Conservation (phyloP, 2,888 invertebrate species). For the Baronia brevicornis region DNA sequence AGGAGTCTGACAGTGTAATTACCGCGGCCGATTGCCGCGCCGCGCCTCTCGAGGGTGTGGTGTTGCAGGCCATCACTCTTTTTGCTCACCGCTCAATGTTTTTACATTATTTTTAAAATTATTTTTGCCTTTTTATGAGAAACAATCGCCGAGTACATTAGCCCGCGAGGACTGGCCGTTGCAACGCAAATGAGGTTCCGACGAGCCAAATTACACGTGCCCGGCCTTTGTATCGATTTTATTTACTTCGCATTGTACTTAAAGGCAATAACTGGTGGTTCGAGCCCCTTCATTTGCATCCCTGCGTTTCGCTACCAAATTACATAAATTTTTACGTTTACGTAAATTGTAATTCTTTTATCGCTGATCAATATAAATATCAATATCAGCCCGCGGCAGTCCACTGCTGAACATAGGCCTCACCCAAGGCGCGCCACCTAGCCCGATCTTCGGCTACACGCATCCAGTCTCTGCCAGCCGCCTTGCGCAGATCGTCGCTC, state of each 20-base stretch:
- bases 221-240: constrained; percentile 58
- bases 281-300: constrained; percentile 55
- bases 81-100: constrained; percentile 57
- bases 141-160: constrained; percentile 56
- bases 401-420: too few relatives aligned
- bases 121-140: constrained; percentile 63
- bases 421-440: too few relatives aligned
- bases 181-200: constrained; percentile 65
- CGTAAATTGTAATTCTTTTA: constrained; percentile 43
- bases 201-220: constrained; percentile 67
- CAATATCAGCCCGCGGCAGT: too few relatives aligned
- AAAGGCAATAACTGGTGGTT: constrained; percentile 66
- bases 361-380: too few relatives aligned
- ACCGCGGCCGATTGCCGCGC: constrained; percentile 51
- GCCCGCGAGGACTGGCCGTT: constrained; percentile 48
- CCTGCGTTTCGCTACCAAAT: constrained; percentile 50
- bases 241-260: constrained; percentile 73
- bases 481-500: too few relatives aligned
- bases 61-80: constrained; percentile 58
- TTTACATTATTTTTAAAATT: constrained; percentile 61
- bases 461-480: too few relatives aligned
- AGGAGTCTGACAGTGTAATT: constrained; percentile 62
- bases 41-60: constrained; percentile 52
- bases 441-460: too few relatives aligned
- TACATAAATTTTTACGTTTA: constrained; percentile 41